Conservation (phyloP, 2,888 invertebrate genomes). For the Sympetrum striolatum region DNA sequence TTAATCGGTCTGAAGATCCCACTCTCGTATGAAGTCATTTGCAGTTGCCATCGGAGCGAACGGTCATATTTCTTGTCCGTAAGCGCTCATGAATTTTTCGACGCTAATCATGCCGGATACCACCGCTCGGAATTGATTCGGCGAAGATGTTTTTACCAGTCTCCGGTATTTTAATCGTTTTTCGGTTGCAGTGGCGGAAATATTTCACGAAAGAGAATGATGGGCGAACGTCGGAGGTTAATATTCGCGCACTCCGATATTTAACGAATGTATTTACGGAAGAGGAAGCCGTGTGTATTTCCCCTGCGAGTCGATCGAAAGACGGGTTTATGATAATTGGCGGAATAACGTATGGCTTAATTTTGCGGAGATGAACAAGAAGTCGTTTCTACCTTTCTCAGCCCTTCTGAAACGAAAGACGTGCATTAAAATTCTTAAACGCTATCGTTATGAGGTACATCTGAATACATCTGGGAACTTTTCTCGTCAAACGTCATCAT, state of each 20-base stretch:
- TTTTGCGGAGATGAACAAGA: neutral
- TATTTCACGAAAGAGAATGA: neutral
- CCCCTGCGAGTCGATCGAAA: neutral
- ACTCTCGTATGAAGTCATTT: neutral
- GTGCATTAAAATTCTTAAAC: too few relatives aligned
- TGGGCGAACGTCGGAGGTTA: neutral
- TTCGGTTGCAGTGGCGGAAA: neutral
- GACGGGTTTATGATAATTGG: neutral
- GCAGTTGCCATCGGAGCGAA: neutral
- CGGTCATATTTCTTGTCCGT: neutral
- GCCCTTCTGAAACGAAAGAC: neutral
- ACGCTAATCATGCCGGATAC: neutral
- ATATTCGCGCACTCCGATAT: neutral
- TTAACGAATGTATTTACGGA: neutral
- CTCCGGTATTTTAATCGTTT: neutral
- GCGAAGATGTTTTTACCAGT: neutral
- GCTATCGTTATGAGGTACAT: too few relatives aligned
- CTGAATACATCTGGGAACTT: too few relatives aligned
- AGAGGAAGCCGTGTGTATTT: neutral
- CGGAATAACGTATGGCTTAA: neutral
- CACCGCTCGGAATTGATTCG: neutral
- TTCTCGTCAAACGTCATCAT: too few relatives aligned
- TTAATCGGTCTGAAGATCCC: neutral
- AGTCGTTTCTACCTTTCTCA: neutral
- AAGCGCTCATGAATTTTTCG: neutral